A percentile compares a stretch with the other conserved stretches of the same genome.
phyloP scores from a whole-genome alignment of 2,113 vertebrate species.

The Chroicocephalus ridibundus region DNA sequence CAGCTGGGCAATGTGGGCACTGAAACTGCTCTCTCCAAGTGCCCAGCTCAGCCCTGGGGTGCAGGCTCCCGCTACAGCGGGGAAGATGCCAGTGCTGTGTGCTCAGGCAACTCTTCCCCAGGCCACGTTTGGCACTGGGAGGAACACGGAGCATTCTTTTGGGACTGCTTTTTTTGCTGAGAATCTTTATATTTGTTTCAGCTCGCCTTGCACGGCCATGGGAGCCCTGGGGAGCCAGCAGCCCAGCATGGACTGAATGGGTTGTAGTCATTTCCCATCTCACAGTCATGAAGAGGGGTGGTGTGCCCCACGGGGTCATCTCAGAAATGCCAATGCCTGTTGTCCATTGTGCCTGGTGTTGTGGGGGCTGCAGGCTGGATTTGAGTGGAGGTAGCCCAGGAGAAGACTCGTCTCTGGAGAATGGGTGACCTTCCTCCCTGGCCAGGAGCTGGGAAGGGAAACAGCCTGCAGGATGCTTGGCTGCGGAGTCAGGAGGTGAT shows the following conservation, averaged over 20 bases:
- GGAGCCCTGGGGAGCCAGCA: not conserved
- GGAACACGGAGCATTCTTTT: not conserved
- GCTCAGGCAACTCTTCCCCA: not conserved
- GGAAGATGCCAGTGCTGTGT: not conserved
- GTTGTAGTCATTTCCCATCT: not conserved
- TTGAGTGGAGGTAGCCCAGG: not conserved
- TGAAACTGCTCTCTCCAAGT: not conserved
- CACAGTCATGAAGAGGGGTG: not conserved
- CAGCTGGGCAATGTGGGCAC: not conserved
- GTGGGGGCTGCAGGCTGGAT: not conserved
- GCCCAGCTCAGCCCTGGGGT: not conserved
- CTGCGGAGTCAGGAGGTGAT: not conserved
- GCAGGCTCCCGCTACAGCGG: not conserved
- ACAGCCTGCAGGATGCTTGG: not conserved
- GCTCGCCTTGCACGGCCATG: not conserved
- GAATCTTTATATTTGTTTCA: not conserved
- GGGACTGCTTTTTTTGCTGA: not conserved
- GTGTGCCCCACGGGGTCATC: fast-evolving
- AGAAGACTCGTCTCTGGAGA: not conserved
- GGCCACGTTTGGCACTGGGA: fast-evolving
- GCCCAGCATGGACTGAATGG: not conserved
- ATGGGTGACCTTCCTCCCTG: not conserved
- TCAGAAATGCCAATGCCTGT: not conserved
- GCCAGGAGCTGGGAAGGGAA: not conserved
- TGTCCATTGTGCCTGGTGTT: not conserved